Base-by-base conservation (phyloP, 2,797 vertebrate species). In the Ara ararauna region DNA sequence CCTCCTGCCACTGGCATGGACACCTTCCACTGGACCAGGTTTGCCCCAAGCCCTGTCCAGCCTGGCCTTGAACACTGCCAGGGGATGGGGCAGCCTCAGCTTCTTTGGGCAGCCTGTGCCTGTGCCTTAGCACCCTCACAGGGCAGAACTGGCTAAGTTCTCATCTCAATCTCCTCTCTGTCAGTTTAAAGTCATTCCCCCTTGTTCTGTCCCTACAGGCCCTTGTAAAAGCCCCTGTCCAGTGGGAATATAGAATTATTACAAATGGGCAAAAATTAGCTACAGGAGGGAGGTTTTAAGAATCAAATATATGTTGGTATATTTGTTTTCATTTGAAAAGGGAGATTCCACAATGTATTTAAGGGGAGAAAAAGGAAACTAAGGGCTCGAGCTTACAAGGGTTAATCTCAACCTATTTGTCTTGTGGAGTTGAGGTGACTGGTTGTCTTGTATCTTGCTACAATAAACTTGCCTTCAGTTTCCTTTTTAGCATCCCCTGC, bases 391-490 rank as follows among this genome's bases (percentile, higher is more conserved):
- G 30, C 4, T 56, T 47, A 19, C 4, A 21, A 45, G 65, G 54
- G 50, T 5, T 18, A 61, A 11, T 64, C n/a, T 58, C 4, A 2
- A 19, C 47, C 9, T 26, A 15, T 21, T 30, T 67, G n/a, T 60
- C 1, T 87, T 21, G 11, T 0, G 2, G 34, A 42, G 13, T 42
- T 38, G 45, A 58, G 0, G 9, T 74, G 45, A 20, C 26, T 71
- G 64, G 4, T 54, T 7, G 18, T 78, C 58, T 80, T 27, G 7
- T 42, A 7, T 71, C 29, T 53, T 54, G 9, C 5, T 42, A 5
- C 17, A 32, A 2, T 6, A 19, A 78, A 14, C 34, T 42, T 9
- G 5, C 56, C 22, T 78, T 44, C 22, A 22, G 53, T 8, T 54
- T 75, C 24, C 45, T 8, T 71, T 71, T 58, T 50, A 83, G 58